Conservation (phyloP, 2,797 vertebrate species). For the Argyrosomus regius region DNA sequence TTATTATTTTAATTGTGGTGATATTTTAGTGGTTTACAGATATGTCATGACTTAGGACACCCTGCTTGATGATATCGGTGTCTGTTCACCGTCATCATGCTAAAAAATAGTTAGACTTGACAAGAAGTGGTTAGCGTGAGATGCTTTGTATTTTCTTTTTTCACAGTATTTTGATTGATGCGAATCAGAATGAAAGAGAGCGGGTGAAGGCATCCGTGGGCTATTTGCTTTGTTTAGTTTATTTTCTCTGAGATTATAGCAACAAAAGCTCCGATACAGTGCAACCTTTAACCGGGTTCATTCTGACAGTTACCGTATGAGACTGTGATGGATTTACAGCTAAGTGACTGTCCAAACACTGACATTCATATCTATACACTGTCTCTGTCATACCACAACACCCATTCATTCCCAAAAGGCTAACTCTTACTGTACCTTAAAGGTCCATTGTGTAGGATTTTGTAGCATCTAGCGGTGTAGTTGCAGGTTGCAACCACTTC, state of each 20-base stretch:
- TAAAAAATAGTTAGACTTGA: background rate
- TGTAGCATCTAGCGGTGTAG: no score
- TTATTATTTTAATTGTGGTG: no score
- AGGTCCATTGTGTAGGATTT: no score
- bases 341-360: slow-evolving; percentile 46
- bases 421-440: background rate
- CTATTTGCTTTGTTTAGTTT: slow-evolving; percentile 39
- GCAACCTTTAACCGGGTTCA: slow-evolving; percentile 60
- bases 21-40: no score
- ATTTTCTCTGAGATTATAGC: slow-evolving; percentile 62
- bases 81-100: background rate
- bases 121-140: background rate
- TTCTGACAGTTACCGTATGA: slow-evolving; percentile 55
- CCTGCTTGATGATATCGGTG: no score
- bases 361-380: slow-evolving; percentile 1
- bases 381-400: slow-evolving; percentile 7
- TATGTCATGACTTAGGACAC: no score
- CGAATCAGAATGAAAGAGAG: background rate
- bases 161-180: slow-evolving; percentile 1
- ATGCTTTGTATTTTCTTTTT: background rate
- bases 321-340: slow-evolving; percentile 55
- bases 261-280: slow-evolving; percentile 49
- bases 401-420: background rate
- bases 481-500: no score
- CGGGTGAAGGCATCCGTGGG: background rate